These are phyloP conservation scores for Ramphastos sulfuratus DNA, from an alignment of 2,113 vertebrate genomes.

Conservation along the genomic window DNA sequence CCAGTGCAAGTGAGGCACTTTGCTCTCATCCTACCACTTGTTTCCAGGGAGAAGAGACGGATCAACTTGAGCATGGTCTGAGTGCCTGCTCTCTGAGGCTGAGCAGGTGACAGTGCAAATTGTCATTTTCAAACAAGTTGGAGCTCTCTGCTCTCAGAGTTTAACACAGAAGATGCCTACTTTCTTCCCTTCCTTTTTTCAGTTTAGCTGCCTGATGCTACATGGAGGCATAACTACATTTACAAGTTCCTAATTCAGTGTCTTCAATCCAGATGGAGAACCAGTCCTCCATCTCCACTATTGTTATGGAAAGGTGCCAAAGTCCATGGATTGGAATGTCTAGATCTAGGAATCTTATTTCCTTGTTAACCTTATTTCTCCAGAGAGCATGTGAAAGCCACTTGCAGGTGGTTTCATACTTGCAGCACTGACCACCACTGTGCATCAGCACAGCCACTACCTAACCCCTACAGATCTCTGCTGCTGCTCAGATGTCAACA, in stretches of 20 bases:
- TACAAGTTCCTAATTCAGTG: background rate
- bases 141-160: background rate
- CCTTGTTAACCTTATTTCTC: too few species aligned
- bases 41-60: too few species aligned
- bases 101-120: accelerated
- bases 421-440: accelerated
- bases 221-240: background rate
- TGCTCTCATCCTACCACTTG: too few species aligned
- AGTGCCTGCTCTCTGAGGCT: accelerated
- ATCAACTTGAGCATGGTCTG: background rate
- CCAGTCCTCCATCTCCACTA: background rate
- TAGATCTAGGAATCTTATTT: background rate
- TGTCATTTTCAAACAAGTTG: background rate
- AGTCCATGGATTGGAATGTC: background rate
- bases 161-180: background rate
- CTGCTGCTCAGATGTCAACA: background rate
- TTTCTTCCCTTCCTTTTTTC: background rate
- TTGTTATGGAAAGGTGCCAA: background rate
- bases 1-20: too few species aligned
- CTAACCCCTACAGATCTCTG: background rate
- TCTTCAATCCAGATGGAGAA: background rate
- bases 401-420: background rate
- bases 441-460: accelerated
- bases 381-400: accelerated
- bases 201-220: background rate